Evolutionary conservation across 2,797 vertebrate genomes (phyloP).

Genomic region (Helostoma temminkii): DNA sequence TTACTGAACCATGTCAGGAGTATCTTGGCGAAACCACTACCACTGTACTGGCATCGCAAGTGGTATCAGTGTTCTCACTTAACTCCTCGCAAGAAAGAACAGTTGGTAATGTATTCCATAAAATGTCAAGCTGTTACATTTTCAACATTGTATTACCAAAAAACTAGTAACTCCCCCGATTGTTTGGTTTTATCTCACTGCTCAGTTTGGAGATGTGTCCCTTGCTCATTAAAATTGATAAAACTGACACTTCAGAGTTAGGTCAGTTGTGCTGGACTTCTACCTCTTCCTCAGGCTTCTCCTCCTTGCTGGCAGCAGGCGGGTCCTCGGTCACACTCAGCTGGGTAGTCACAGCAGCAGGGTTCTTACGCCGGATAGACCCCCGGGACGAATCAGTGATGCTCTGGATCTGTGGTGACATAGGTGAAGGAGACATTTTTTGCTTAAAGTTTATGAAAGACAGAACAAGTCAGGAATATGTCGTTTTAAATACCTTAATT

Average conservation of each 20-base stretch:
- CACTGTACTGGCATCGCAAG: too few species aligned
- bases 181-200: neutral
- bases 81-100: too few species aligned
- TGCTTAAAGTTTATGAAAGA: too few species aligned
- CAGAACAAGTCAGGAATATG: too few species aligned
- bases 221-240: too few species aligned
- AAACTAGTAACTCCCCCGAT: neutral
- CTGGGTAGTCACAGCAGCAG: conserved; percentile 89
- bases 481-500: conserved; percentile 12
- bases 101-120: too few species aligned
- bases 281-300: conserved; percentile 95
- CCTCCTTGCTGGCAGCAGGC: conserved; percentile 89
- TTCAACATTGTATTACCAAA: too few species aligned
- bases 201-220: neutral
- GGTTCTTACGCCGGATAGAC: conserved; percentile 97
- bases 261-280: conserved; percentile 10
- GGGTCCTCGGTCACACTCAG: conserved; percentile 93
- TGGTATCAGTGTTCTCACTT: too few species aligned
- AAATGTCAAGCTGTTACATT: too few species aligned
- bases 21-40: neutral
- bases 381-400: conserved; percentile 97
- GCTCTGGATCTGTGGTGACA: conserved; percentile 91
- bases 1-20: too few species aligned
- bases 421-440: neutral
- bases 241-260: neutral